Evolutionary conservation across 2,113 vertebrate genomes (phyloP).

Genomic region (Dermatemys mawii): DNA sequence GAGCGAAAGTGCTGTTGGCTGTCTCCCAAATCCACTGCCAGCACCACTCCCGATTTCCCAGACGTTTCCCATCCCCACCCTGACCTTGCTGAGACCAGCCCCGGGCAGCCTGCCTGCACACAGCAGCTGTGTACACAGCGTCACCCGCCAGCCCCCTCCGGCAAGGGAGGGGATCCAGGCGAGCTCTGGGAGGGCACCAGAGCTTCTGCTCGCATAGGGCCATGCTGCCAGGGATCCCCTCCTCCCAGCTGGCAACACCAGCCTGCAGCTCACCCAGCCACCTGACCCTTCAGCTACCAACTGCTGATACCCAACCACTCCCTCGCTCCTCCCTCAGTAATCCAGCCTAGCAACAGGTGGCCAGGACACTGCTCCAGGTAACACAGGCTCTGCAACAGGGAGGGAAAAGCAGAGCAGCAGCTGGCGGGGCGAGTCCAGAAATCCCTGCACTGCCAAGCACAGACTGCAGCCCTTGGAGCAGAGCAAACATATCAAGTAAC

Average conservation of each 20-base stretch:
- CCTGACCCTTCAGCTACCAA: not conserved
- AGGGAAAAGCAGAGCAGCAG: not conserved
- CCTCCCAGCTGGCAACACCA: not conserved
- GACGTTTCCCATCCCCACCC: too few species aligned
- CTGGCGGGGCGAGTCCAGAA: not conserved
- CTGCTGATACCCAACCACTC: not conserved
- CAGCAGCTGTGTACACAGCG: too few species aligned
- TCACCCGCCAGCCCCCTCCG: too few species aligned
- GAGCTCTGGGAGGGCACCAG: too few species aligned
- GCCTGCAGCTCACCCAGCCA: not conserved
- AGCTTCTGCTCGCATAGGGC: too few species aligned
- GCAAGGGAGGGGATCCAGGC: too few species aligned
- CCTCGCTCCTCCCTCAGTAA: not conserved
- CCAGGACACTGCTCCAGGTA: not conserved
- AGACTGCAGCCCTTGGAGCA: accelerated
- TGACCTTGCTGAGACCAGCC: not conserved
- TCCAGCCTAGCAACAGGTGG: too few species aligned
- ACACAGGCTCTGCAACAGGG: not conserved
- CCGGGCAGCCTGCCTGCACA: not conserved
- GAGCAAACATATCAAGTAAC: accelerated
- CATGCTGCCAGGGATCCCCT: not conserved
- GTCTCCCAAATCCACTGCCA: not conserved
- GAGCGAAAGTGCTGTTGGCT: too few species aligned
- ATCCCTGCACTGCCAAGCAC: not conserved
- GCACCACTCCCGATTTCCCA: not conserved